Evolutionary conservation across 2,113 vertebrate genomes (phyloP), one percentile per base, ranked within the genome.

Genomic region (Phasianus colchicus): DNA sequence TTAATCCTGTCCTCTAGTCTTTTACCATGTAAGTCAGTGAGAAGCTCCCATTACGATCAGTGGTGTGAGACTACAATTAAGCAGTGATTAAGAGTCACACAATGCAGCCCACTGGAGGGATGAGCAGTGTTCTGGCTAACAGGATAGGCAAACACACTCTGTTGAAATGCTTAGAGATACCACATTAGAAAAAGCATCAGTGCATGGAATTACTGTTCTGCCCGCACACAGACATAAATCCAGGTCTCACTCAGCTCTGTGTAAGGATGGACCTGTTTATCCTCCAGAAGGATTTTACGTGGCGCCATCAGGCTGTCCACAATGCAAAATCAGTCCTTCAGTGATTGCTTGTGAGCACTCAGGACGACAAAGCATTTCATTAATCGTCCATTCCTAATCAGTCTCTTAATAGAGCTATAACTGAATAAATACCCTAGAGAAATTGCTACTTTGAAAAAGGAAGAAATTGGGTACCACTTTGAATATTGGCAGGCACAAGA

Each of bases 401-500:
- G 32, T 34, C 63, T 55, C 88, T 85, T 95, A 95, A 94, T 88
- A 92, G 70, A 77, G 92, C 92, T 92, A 87, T 76, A 88, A 84
- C 95, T 93, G 76, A 96, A 96, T 85, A 95, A 97, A 89, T 86
- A 93, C 63, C 73, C 91, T 27, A 95, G 86, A 52, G 95, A 92
- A 96, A 94, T 86, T 58, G 94, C n/a, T 91, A 7, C 65, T 95
- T 92, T 89, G 48, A 55, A 57, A 86, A 50, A n/a, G 80, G 83
- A 90, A 93, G 71, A 96, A 96, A 97, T 83, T 93, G 19, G 84
- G 25, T 85, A 95, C 93, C 64, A 13, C 20, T 90, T 75, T 89
- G 83, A 92, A 96, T 96, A 96, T 66, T 90, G 67, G 79, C 92
- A 97, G 95, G 95, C 86, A 89, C 88, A 90, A 97, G 70, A 90